Conservation (phyloP, 2,888 invertebrate species). For the Tribolium freemani region DNA sequence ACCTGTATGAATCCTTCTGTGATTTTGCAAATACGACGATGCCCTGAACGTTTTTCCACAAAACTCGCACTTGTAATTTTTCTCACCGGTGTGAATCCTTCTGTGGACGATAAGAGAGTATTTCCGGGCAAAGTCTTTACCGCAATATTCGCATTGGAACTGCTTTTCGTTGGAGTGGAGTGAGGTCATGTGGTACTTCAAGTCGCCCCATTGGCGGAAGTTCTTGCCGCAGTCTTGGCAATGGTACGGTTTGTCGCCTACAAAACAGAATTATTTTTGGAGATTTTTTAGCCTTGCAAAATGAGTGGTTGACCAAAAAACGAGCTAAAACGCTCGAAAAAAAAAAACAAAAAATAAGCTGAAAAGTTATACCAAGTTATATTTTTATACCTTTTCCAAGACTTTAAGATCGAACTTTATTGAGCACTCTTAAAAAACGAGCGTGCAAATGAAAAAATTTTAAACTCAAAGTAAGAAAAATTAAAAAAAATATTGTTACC, state of each 20-base stretch:
- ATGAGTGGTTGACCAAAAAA: no score
- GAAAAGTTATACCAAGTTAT: no score
- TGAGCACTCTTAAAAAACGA: no score
- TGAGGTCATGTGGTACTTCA: constrained; percentile 88
- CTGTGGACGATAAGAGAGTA: constrained; percentile 89
- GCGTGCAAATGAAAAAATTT: no score
- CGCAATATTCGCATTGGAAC: constrained; percentile 91
- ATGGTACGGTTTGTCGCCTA: constrained; percentile 85
- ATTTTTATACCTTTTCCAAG: no score
- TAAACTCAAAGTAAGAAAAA: no score
- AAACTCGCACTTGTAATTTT: constrained; percentile 88
- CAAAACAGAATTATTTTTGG: no score
- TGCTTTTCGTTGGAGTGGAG: constrained; percentile 86
- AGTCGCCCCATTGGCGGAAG: constrained; percentile 90
- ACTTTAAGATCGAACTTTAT: no score
- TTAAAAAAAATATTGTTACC: no score
- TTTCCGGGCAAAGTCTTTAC: constrained; percentile 89
- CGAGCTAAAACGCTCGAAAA: no score
- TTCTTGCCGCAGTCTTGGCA: constrained; percentile 84
- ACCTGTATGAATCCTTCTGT: constrained; percentile 89
- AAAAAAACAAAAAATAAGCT: no score
- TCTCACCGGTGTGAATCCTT: constrained; percentile 88
- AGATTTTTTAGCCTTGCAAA: no score
- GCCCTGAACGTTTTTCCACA: constrained; percentile 89
- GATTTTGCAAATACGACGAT: constrained; percentile 87